Conservation (phyloP, 2,113 vertebrate genomes). For the Burhinus oedicnemus region DNA sequence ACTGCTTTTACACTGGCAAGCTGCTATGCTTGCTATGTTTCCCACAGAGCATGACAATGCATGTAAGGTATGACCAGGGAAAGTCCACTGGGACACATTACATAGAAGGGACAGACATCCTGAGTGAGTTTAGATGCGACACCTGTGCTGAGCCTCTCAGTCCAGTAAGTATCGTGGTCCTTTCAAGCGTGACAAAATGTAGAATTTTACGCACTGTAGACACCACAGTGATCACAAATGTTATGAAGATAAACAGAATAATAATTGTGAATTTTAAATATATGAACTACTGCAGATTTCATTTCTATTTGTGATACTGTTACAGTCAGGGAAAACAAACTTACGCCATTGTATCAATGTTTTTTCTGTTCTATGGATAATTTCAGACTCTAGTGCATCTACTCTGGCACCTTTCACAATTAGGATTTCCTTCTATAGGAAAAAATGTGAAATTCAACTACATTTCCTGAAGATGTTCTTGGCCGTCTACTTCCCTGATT, state of each 20-base stretch:
- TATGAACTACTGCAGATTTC: rapidly evolving
- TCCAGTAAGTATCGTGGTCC: background rate
- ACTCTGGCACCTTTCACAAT: background rate
- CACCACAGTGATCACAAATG: background rate
- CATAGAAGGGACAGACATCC: background rate
- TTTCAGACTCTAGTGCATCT: background rate
- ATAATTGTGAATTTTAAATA: background rate
- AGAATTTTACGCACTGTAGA: rapidly evolving
- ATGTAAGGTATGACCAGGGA: background rate
- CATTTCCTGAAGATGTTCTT: background rate
- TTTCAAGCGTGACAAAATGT: background rate
- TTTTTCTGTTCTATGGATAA: background rate
- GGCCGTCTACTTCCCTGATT: background rate
- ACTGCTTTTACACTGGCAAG: background rate
- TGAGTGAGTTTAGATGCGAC: background rate
- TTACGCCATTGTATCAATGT: background rate
- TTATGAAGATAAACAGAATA: background rate
- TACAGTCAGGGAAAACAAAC: background rate
- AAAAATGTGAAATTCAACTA: background rate
- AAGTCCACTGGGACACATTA: background rate
- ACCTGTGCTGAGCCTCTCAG: background rate
- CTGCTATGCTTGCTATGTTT: background rate
- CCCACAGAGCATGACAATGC: background rate
- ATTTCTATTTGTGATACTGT: background rate
- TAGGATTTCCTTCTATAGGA: background rate